Evolutionary conservation across 2,888 invertebrate genomes (phyloP), one percentile per base, ranked within the genome.

Genomic region (Andrena bucephala): DNA sequence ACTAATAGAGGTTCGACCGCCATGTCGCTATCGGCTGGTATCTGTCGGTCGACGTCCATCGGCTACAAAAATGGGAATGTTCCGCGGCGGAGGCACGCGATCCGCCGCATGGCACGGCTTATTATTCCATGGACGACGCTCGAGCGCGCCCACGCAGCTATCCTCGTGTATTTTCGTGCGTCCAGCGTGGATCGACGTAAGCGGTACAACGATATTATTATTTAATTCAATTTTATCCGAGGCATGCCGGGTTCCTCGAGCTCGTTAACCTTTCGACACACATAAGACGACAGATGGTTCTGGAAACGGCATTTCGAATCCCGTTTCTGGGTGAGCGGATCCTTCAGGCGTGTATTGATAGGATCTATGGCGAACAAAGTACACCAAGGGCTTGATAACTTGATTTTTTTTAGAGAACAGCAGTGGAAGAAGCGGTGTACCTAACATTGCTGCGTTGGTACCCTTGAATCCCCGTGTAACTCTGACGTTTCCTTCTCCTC

Each of bases 31-130:
- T 92, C 91, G 85, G 88, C 78, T 89, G 85, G 89, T 92, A 91
- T 91, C 89, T 90, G 89, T 85, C 88, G 87, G 88, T 80, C 89
- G 85, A 70, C 86, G 86, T 86, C 85, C 86, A 86, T 77, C 83
- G 86, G 75, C 85, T 87, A 87, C 88, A 90, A 42, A 57, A 92
- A 92, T 91, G 90, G 89, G 88, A 91, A 92, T 92, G 90, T 92
- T 92, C 91, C 88, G 84, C 89, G 81, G 78, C 71, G 73, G 16
- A 63, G 79, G 86, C 92, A 92, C 92, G 92, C 92, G 90, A 92
- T 90, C 84, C 74, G 75, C 78, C 69, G 62, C 82, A 83, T 72
- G 86, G 78, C 84, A 81, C 85, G 80, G 77, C 87, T 86, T 86
- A 88, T 88, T 85, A 85, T 85, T 83, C 83, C 75, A 57, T 75